Percentiles rank a stretch among this genome's conserved stretches.
These are phyloP conservation scores for Axis porcinus DNA, from an alignment of 2,113 vertebrate species.

Conservation along the genomic window DNA sequence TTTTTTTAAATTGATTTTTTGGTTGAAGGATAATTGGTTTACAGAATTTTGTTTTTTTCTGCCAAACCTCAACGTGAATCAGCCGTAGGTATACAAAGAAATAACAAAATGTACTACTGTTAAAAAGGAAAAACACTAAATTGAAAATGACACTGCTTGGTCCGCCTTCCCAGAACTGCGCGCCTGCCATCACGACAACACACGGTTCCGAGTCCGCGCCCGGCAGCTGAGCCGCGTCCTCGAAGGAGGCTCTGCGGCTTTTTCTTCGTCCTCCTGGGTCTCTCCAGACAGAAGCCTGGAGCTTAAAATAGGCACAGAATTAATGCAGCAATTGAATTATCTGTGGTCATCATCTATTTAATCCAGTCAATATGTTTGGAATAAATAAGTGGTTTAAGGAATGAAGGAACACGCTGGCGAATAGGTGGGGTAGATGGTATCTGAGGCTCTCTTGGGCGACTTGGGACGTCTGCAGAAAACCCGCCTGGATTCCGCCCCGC, in stretches of 20 bases:
- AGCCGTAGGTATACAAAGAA: background rate
- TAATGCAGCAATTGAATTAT: background rate
- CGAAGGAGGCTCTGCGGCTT: no score
- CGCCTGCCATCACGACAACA: rapidly evolving
- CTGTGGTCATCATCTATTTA: background rate
- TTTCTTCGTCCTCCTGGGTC: no score
- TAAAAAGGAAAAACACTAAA: background rate
- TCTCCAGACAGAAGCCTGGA: background rate
- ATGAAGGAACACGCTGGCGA: background rate
- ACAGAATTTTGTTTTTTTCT: background rate
- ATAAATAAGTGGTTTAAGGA: background rate
- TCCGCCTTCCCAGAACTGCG: background rate
- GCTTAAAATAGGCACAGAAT: background rate
- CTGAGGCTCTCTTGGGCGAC: background rate
- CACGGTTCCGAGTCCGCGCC: rapidly evolving
- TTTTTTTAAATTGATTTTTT: background rate
- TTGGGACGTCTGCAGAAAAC: background rate
- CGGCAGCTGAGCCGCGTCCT: no score
- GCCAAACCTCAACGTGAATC: background rate
- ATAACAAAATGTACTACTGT: background rate
- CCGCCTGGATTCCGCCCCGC: rapidly evolving
- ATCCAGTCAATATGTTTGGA: background rate
- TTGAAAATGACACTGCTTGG: no score
- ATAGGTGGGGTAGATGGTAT: no score
- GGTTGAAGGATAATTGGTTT: background rate